Evolutionary conservation across 1,140 invertebrate genomes (phyloP).

Genomic region (Centruroides vittatus): DNA sequence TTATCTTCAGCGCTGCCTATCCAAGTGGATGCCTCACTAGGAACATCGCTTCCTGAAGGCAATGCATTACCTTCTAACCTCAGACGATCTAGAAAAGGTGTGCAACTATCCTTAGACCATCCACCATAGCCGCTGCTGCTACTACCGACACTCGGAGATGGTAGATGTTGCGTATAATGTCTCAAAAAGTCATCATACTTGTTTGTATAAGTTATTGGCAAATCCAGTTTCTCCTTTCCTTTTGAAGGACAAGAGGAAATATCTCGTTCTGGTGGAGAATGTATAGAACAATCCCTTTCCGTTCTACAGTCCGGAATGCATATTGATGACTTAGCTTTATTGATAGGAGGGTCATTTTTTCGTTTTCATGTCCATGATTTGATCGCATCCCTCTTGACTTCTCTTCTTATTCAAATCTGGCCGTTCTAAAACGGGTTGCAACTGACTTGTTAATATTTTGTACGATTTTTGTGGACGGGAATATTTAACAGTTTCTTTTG

Average conservation of each 20-base stretch:
- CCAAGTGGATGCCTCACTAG: conserved; percentile 13
- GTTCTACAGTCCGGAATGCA: conserved; percentile 23
- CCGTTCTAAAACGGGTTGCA: conserved; percentile 18
- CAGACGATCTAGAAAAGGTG: conserved; percentile 13
- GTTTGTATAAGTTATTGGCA: neutral
- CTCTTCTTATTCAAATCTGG: neutral
- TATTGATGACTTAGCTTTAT: too few species aligned
- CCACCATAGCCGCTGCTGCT: neutral
- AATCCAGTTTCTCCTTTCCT: neutral
- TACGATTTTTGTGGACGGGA: conserved; percentile 52
- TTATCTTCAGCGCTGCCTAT: conserved; percentile 40
- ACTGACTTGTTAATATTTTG: conserved; percentile 45
- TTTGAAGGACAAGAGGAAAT: conserved; percentile 8
- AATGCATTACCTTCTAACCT: conserved; percentile 5
- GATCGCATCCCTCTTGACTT: too few species aligned
- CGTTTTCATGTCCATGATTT: too few species aligned
- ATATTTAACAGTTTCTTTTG: conserved; percentile 50
- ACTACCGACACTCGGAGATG: neutral
- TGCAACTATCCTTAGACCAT: neutral
- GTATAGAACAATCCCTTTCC: conserved; percentile 53
- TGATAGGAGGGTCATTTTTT: too few species aligned
- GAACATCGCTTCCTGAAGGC: conserved; percentile 29
- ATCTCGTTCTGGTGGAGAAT: conserved; percentile 58
- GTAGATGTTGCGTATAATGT: conserved; percentile 2
- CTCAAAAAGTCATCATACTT: conserved; percentile 7